Percentiles rank a stretch among this genome's conserved stretches.
phyloP scores from a whole-genome alignment of 30 jellyfish, hydroid and myxozoan species.

The Cassiopea andromeda region DNA sequence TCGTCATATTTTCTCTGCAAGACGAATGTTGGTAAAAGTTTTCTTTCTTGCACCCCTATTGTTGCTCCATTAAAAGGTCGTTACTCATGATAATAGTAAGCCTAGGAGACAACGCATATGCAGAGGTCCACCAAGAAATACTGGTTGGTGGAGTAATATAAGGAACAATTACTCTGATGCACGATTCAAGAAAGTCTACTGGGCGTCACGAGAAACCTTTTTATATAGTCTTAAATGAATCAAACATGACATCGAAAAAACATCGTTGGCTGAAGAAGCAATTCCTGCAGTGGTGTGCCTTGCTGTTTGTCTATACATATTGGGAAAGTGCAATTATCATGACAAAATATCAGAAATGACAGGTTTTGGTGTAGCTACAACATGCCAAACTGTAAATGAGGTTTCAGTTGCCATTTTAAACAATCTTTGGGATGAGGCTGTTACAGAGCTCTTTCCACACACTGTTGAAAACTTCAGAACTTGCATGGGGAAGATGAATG shows the following conservation, averaged over 20 bases:
- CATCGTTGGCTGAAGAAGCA: conserved; percentile 59
- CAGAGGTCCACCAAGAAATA: conserved; percentile 52
- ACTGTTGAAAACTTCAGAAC: conserved; percentile 52
- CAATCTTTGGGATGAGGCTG: conserved; percentile 70
- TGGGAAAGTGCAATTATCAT: conserved; percentile 77
- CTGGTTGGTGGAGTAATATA: conserved; percentile 75
- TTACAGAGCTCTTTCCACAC: conserved; percentile 43
- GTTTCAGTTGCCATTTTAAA: conserved; percentile 52
- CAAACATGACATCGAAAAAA: conserved; percentile 59
- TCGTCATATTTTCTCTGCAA: conserved; percentile 30
- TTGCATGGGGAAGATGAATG: conserved; percentile 71
- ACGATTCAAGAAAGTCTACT: conserved; percentile 56
- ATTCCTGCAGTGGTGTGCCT: conserved; percentile 75
- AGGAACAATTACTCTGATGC: conserved; percentile 54
- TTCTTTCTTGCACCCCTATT: conserved; percentile 28
- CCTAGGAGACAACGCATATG: conserved; percentile 56
- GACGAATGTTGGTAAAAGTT: conserved; percentile 28
- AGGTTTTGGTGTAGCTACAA: conserved; percentile 76
- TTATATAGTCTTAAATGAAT: conserved; percentile 57
- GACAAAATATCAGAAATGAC: conserved; percentile 69
- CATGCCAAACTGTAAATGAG: conserved; percentile 48
- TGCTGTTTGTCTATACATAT: conserved; percentile 67
- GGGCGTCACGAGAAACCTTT: conserved; percentile 64
- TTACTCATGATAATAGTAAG: conserved; percentile 1
- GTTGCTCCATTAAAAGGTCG: conserved; percentile 52